Percentiles rank a stretch among this genome's conserved stretches.
These are phyloP conservation scores for Sterna hirundo DNA, from an alignment of 2,113 vertebrate species.

Conservation along the genomic window DNA sequence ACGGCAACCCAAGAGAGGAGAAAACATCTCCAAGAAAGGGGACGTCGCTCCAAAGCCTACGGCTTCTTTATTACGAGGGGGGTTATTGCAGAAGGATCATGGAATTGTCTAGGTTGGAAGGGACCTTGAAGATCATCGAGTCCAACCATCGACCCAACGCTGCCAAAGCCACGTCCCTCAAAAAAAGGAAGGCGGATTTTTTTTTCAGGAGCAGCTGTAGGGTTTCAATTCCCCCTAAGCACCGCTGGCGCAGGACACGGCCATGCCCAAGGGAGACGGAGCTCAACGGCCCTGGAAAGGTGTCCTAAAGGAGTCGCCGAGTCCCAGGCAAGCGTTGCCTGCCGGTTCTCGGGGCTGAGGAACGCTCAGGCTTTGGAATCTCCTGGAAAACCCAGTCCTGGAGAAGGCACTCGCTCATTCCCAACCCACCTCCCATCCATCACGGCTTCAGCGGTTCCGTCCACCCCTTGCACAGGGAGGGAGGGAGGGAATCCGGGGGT, in stretches of 20 bases:
- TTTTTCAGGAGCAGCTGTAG: background rate
- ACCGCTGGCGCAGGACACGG: background rate
- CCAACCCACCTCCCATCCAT: too few species aligned
- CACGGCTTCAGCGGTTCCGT: too few species aligned
- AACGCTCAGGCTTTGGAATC: background rate
- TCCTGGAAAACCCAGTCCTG: background rate
- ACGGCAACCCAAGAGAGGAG: accelerated
- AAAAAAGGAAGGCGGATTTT: background rate
- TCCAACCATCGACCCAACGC: background rate
- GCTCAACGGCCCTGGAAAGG: background rate
- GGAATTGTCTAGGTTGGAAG: background rate
- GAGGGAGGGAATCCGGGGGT: background rate
- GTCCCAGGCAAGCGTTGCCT: background rate
- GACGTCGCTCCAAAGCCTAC: background rate
- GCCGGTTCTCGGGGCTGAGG: background rate
- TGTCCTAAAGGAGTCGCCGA: too few species aligned
- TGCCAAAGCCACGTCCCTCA: background rate
- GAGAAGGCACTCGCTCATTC: background rate
- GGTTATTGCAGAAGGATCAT: background rate
- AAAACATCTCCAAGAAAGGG: too few species aligned
- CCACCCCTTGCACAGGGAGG: too few species aligned
- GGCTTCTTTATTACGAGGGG: accelerated
- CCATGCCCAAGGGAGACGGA: background rate
- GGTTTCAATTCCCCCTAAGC: background rate
- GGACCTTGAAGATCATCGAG: background rate